Evolutionary conservation across 2,888 invertebrate species (phyloP).

Genomic region (Heteromyza rotundicornis): DNA sequence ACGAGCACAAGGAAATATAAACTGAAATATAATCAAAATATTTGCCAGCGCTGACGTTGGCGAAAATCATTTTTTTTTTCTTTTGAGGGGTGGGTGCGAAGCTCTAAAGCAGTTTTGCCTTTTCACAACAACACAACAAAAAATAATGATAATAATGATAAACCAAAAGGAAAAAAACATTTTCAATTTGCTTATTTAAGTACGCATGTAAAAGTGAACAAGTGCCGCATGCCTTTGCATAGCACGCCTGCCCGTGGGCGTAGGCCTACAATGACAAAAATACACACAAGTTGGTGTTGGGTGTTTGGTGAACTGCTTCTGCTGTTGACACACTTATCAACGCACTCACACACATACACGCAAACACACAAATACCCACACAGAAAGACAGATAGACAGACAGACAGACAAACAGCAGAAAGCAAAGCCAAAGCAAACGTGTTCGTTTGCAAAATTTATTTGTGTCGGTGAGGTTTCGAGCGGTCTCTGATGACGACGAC

Average conservation of each 20-base stretch:
- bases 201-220: slow-evolving; percentile 17
- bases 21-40: slow-evolving; percentile 3
- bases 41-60: slow-evolving; percentile 1
- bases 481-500: slow-evolving; percentile 39
- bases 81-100: not conserved
- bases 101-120: too few relatives aligned
- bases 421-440: slow-evolving; percentile 43
- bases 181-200: slow-evolving; percentile 26
- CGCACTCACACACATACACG: slow-evolving; percentile 27
- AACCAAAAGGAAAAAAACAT: not conserved
- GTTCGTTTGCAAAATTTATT: slow-evolving; percentile 55
- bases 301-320: slow-evolving; percentile 6
- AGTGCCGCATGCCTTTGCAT: not conserved
- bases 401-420: slow-evolving; percentile 7
- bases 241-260: too few relatives aligned
- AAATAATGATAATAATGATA: not conserved
- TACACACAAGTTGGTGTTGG: not conserved
- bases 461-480: slow-evolving; percentile 50
- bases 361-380: not conserved
- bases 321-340: slow-evolving; percentile 54
- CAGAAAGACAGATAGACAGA: slow-evolving; percentile 13
- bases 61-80: slow-evolving; percentile 5
- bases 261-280: slow-evolving; percentile 7
- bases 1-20: not conserved
- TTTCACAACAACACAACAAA: slow-evolving; percentile 7